Evolutionary conservation across 2,888 invertebrate genomes (phyloP).

Genomic region (Cheilosia scutellata): DNA sequence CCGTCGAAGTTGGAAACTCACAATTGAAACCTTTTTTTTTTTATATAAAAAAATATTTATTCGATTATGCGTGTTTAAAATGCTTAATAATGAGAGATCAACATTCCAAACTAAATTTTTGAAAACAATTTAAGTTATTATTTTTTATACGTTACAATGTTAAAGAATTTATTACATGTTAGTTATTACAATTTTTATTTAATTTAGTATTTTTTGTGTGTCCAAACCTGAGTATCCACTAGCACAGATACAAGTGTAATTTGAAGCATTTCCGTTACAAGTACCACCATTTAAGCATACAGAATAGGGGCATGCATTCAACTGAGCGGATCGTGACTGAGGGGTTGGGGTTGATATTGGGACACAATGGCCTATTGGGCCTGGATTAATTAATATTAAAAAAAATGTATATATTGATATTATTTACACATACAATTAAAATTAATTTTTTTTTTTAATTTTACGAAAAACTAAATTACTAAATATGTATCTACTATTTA

Average conservation of each 20-base stretch:
- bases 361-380: conserved; percentile 84
- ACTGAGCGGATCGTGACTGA: conserved; percentile 82
- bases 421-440: conserved; percentile 59
- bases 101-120: background rate
- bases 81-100: background rate
- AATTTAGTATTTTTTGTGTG: conserved; percentile 59
- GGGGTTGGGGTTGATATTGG: conserved; percentile 79
- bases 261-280: conserved; percentile 87
- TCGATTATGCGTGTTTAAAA: background rate
- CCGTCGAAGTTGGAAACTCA: conserved; percentile 79
- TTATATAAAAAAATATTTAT: conserved; percentile 3
- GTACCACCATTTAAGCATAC: conserved; percentile 90
- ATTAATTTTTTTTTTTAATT: background rate
- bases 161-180: conserved; percentile 8
- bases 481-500: background rate
- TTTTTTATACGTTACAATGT: conserved; percentile 39
- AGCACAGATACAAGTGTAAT: conserved; percentile 90
- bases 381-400: conserved; percentile 77
- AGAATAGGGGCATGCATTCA: conserved; percentile 84
- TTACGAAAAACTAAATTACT: background rate
- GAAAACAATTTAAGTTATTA: conserved; percentile 26
- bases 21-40: conserved; percentile 82
- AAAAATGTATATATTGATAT: conserved; percentile 46
- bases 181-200: conserved; percentile 8
- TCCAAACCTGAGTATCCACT: conserved; percentile 88